Conservation (phyloP, 2,797 vertebrate genomes). For the Pachyuromys duprasi region DNA sequence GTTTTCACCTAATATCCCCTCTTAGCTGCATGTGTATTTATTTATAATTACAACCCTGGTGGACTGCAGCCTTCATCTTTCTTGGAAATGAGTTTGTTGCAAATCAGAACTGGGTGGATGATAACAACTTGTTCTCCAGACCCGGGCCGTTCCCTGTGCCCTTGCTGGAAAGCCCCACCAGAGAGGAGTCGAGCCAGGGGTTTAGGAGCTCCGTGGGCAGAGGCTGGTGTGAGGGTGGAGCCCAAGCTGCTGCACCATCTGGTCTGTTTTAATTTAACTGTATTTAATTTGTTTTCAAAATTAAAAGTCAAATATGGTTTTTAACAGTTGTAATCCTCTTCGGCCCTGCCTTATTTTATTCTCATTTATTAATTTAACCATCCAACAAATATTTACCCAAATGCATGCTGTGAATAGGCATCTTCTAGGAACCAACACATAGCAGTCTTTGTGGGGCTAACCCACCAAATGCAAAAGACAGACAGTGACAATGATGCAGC, state of each 20-base stretch:
- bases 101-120: conserved; percentile 48
- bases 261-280: conserved; percentile 87
- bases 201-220: neutral
- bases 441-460: neutral
- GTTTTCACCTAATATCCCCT: conserved; percentile 71
- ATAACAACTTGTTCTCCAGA: conserved; percentile 2
- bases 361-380: neutral
- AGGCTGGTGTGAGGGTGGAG: conserved; percentile 28
- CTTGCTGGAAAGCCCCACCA: neutral
- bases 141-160: conserved; percentile 51
- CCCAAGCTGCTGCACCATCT: conserved; percentile 76
- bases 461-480: neutral
- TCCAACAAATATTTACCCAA: neutral
- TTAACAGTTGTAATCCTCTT: conserved; percentile 84
- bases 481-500: fast-evolving
- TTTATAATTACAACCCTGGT: conserved; percentile 75
- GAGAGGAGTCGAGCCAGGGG: neutral
- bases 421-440: neutral
- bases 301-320: conserved; percentile 86
- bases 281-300: conserved; percentile 88
- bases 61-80: conserved; percentile 72
- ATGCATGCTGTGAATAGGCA: neutral
- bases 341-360: conserved; percentile 31
- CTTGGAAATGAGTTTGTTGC: conserved; percentile 65
- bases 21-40: conserved; percentile 85